A percentile compares a stretch with the other conserved stretches of the same genome.
Conservation (phyloP, 2,888 invertebrate genomes). For the Branchellion lobata region DNA sequence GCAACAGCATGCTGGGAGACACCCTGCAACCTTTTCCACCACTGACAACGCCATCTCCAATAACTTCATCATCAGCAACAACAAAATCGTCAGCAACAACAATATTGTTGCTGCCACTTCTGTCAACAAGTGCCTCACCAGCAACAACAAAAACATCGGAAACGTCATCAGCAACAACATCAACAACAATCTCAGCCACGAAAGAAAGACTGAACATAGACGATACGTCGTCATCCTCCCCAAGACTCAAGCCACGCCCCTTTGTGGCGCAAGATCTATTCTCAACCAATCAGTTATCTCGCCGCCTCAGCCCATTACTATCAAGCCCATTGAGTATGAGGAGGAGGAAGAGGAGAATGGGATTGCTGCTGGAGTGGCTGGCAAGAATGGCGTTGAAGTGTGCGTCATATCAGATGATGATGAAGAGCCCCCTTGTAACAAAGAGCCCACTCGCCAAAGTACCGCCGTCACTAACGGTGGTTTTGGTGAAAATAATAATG, state of each 20-base stretch:
- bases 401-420: constrained; percentile 13
- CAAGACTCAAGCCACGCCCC: not conserved
- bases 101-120: too few relatives aligned
- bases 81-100: too few relatives aligned
- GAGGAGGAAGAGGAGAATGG: too few relatives aligned
- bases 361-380: too few relatives aligned
- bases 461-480: not conserved
- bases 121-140: too few relatives aligned
- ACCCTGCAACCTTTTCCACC: too few relatives aligned
- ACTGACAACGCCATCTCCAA: too few relatives aligned
- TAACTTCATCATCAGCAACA: too few relatives aligned
- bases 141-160: too few relatives aligned
- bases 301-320: not conserved
- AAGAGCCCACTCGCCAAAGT: not conserved
- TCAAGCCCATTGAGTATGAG: not conserved
- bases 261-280: too few relatives aligned
- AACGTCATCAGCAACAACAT: not conserved
- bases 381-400: not conserved
- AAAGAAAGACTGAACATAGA: not conserved
- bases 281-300: not conserved
- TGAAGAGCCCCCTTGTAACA: not conserved
- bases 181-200: not conserved
- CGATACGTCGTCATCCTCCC: not conserved
- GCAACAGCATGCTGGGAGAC: too few relatives aligned
- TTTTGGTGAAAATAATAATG: not conserved